Base-by-base conservation (phyloP, 2,113 vertebrate species). In the Romanogobio albipinnatus region DNA sequence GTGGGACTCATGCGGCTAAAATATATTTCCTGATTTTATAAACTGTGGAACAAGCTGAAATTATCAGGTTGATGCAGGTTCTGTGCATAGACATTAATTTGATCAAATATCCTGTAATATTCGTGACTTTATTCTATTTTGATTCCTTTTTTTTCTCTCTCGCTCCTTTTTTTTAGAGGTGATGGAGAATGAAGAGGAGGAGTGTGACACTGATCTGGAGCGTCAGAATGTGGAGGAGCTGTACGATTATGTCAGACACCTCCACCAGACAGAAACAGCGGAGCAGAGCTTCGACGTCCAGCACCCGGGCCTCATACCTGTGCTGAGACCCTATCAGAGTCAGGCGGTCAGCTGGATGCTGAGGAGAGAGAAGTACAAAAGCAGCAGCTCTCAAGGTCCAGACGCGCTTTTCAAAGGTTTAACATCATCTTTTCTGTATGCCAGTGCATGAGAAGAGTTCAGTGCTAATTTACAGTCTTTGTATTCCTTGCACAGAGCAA, bases 181-280 rank as follows among this genome's bases (percentile, higher is more conserved):
- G 1, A 93, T 93, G 62, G 96, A 96, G 59, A 96, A 96, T 39
- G 95, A 97, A 26, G 96, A 97, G 36, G 96, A 96, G 82, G 96
- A 97, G 76, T 94, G 96, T 49, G 97, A 99, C 82, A 95, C 68
- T 0, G 98, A 99, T 68, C 91, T 98, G 78, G 97, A 99, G 90
- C 93, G 97, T 64, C 97, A 99, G 84, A 98, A 99, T 62, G 95
- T 98, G 5, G 97, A 98, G 91, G 97, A 99, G 84, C 96, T 99
- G n/a, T 99, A 99, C 84, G 97, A 97, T 62, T 95, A 96, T 2
- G 96, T 99, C 78, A 93, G 96, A 59, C 96, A 92, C 68, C 90
- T 93, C 10, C 97, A 97, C 89, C 96, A 97, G 90, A 92, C 91
- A 1, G 96, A 97, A 86, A 88, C 85, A 24, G 90, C 76, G 0